Base-by-base conservation (phyloP, 2,797 vertebrate genomes). In the Myotis planiceps region DNA sequence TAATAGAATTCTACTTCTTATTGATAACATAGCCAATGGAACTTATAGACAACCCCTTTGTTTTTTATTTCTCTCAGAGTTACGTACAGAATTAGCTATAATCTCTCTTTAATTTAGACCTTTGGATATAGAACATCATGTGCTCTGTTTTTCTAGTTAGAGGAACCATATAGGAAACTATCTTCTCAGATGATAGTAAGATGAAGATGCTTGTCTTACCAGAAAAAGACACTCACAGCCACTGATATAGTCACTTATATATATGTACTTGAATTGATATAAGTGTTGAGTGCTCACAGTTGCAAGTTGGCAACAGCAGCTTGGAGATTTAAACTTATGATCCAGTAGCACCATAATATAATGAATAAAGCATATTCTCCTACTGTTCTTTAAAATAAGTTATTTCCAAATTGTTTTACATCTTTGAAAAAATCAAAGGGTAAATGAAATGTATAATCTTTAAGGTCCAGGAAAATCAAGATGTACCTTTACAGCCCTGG, bases 381-480 rank as follows among this genome's bases (percentile, higher is more conserved):
- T 16, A 25, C 10, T 55, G 37, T 34, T 76, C 29, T 74, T 95
- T 32, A 69, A 87, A 63, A 83, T 55, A n/a, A 78, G 74, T 93
- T 80, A 71, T 85, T 69, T 88, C 25, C 12, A 94, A 92, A 82
- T 65, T 63, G 13, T 75, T 81, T 74, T 7, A 93, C 92, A 94
- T 55, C 76, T 89, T 25, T 45, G 9, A 37, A 63, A 74, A 80
- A 32, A 63, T 90, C 9, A 97, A 97, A 93, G 96, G 92, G 92
- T 96, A 96, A 98, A 96, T 84, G 97, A 97, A 98, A 98, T 96
- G 39, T 79, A 96, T 98, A 97, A 98, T 98, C 95, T 98, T 96
- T 98, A 97, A 97, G 97, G 95, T 97, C 92, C 90, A 96, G 96
- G 95, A 98, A 97, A 94, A 98, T 98, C 98, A 98, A 98, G 96